Evolutionary conservation across 2,797 vertebrate species (phyloP).

Genomic region (Acipenser ruthenus): DNA sequence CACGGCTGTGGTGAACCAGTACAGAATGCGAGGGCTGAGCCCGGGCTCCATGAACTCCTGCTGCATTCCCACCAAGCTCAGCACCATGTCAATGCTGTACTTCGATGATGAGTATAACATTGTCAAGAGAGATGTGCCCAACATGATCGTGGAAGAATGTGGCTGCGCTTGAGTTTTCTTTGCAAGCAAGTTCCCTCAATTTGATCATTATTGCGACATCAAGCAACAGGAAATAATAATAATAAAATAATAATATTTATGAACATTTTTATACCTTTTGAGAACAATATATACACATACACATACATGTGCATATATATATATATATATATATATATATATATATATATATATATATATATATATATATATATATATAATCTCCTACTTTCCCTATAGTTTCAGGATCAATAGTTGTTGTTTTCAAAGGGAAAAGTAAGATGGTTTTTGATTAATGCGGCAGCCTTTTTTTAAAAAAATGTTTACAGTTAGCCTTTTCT

Average conservation of each 20-base stretch:
- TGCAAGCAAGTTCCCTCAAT: too few relatives aligned
- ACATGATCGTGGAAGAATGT: slow-evolving; percentile 99
- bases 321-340: slow-evolving; percentile 27
- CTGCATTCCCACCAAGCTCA: slow-evolving; percentile 97
- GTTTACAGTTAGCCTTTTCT: slow-evolving; percentile 64
- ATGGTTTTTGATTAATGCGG: slow-evolving; percentile 31
- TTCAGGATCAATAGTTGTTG: slow-evolving; percentile 22
- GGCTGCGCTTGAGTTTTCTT: slow-evolving; percentile 79
- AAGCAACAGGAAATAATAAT: slow-evolving; percentile 9
- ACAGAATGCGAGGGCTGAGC: slow-evolving; percentile 92
- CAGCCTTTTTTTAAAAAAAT: slow-evolving; percentile 43
- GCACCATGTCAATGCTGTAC: slow-evolving; percentile 99
- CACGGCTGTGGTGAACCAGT: slow-evolving; percentile 96
- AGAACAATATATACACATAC: slow-evolving; percentile 52
- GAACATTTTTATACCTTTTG: slow-evolving; percentile 30
- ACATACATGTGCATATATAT: slow-evolving; percentile 35
- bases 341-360: slow-evolving; percentile 14
- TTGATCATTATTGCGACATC: not conserved
- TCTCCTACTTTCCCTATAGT: slow-evolving; percentile 4
- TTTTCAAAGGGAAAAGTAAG: slow-evolving; percentile 48
- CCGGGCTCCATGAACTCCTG: slow-evolving; percentile 93
- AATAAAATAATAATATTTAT: slow-evolving; percentile 50
- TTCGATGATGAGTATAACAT: slow-evolving; percentile 98
- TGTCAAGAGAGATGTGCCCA: slow-evolving; percentile 94
- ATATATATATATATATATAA: slow-evolving; percentile 24